Evolutionary conservation across 2,113 vertebrate species (phyloP), one percentile per base, ranked within the genome.

Genomic region (Macroglossus sobrinus): DNA sequence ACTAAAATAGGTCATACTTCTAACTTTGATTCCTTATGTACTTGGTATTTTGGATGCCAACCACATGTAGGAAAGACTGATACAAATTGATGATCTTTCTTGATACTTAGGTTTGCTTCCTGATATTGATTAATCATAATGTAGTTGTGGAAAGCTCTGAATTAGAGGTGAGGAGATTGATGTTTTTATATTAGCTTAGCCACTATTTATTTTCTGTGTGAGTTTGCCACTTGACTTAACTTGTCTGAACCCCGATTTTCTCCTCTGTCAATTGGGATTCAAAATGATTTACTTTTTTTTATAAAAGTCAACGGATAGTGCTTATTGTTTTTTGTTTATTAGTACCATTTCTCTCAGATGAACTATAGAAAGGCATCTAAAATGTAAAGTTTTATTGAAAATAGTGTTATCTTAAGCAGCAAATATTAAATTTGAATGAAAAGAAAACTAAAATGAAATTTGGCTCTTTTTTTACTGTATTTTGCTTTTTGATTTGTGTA

Each of bases 91-190:
- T 26, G 76, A 38, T 84, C 14, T 97, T 94, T 96, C 81, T 72
- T 84, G 68, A 79, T 7, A 30, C 26, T 96, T 63, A 16, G 63
- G 59, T 91, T 94, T 93, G 45, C 47, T 93, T 84, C 75, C 90
- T 93, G 84, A 79, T 93, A 96, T 91, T 97, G 95, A 97, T 76
- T 64, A 93, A 95, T 93, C 89, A 92, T 68, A 68, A 3, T 26
- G 5, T 13, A 84, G 12, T 84, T 71, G 72, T 16, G 19, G 80
- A 84, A 94, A 92, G 72, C 40, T 28, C 81, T 72, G 10, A 79
- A 93, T 92, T 92, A 66, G 59, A 95, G 61, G 63, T 78, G 47
- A 64, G 47, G 92, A 97, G 90, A 97, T 61, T 43, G 55, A 97
- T 95, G 92, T 84, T 69, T 96, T 95, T 18, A 85, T 95, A 80